Base-by-base conservation (phyloP, 2,113 vertebrate genomes). In the Poeciliopsis prolifica region DNA sequence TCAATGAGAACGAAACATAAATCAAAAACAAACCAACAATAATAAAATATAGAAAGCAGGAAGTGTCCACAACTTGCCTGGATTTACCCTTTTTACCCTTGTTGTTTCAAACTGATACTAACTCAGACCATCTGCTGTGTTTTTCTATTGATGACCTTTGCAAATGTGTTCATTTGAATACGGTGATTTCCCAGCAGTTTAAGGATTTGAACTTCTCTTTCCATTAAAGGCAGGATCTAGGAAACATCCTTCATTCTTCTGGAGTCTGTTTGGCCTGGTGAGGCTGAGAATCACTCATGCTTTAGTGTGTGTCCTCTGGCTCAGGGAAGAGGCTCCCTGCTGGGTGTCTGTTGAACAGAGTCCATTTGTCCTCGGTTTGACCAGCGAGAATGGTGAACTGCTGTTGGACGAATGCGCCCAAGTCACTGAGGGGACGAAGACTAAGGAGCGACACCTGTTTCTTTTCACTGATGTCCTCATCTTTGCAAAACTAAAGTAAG, bases 401-500 rank as follows among this genome's bases (percentile, higher is more conserved):
- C 82, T 93, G 70, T 82, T 95, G 84, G 93, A 94, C 10, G 89
- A 93, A 28, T 84, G 81, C 0, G 82, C 92, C 37, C 89, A 93
- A 63, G 82, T 95, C 28, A 95, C 88, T 0, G 90, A 92, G 78
- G 87, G 88, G 68, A 73, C 81, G 1, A 92, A 93, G 86, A 94
- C 92, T 63, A 88, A 80, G 13, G 79, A 92, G 42, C 88, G 91
- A 71, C 91, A 92, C 73, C 83, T 94, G 15, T 94, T 96, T 82
- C 93, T 95, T 71, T 94, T 95, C 84, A 90, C 63, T 19, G 80
- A 94, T 1, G 84, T 85, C 44, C 83, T 95, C 14, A 87, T 93
- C 80, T 86, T 95, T 0, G 77, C 93, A 30, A 95, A 95, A 79
- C 72, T 92, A 79, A 95, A 94, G 95, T 95, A 70, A 87, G 65